Conservation (phyloP, 2,888 invertebrate species). For the Imbricaverruca yamaguchii region DNA sequence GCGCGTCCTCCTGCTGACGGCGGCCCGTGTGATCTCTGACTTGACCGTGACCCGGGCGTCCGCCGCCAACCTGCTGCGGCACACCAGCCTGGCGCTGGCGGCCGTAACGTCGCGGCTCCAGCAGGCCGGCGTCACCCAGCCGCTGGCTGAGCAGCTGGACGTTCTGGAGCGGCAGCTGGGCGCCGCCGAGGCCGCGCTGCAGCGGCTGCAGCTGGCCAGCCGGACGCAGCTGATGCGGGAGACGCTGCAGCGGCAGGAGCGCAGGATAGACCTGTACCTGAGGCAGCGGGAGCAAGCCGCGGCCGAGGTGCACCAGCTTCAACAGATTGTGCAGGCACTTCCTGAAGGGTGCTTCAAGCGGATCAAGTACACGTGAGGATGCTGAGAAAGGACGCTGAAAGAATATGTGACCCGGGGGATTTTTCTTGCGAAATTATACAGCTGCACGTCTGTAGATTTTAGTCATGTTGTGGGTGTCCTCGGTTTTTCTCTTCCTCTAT, state of each 20-base stretch:
- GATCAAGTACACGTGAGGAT: not conserved
- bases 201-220: not conserved
- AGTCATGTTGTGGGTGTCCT: too few species aligned
- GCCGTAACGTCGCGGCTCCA: not conserved
- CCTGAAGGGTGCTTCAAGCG: not conserved
- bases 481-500: too few species aligned
- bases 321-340: not conserved
- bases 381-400: not conserved
- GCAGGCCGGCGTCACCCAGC: not conserved
- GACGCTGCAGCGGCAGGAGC: not conserved
- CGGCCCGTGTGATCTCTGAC: not conserved
- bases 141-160: not conserved
- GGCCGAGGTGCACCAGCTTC: not conserved
- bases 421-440: too few species aligned
- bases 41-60: not conserved
- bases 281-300: not conserved
- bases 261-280: not conserved
- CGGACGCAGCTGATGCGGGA: not conserved
- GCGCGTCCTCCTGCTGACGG: not conserved
- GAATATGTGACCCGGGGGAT: too few species aligned
- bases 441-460: too few species aligned
- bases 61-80: not conserved
- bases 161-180: not conserved
- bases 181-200: not conserved
- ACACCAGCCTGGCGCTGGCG: not conserved